Conservation (phyloP, 2,113 vertebrate species). For the Periophthalmus modestus region DNA sequence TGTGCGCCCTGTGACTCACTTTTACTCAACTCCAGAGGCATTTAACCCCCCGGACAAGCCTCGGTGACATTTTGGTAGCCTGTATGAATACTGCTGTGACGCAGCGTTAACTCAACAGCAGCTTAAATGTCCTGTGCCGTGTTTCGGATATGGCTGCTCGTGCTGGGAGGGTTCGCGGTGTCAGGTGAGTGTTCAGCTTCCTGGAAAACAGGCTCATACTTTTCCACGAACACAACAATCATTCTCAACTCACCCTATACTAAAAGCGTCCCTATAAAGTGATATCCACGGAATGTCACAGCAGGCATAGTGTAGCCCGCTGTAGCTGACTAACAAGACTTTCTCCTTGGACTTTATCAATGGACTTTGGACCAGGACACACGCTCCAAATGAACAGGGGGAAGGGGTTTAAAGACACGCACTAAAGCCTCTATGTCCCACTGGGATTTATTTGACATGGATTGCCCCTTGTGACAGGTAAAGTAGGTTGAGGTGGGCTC, state of each 20-base stretch:
- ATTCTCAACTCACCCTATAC: too few relatives aligned
- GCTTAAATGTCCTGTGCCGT: constrained; percentile 34
- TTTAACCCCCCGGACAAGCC: not conserved
- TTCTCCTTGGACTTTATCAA: too few relatives aligned
- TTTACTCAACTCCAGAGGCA: not conserved
- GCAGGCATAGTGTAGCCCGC: too few relatives aligned
- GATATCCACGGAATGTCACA: not conserved
- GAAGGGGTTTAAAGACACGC: too few relatives aligned
- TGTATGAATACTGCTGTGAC: not conserved
- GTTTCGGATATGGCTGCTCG: constrained; percentile 58
- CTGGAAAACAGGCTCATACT: not conserved
- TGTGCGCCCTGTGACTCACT: constrained; percentile 3
- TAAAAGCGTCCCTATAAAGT: not conserved
- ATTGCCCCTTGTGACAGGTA: not conserved
- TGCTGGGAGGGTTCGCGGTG: constrained; percentile 59
- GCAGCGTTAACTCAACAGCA: not conserved
- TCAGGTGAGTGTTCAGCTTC: constrained; percentile 70
- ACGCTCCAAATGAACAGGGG: too few relatives aligned
- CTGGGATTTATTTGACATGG: not conserved
- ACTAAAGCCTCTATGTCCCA: too few relatives aligned
- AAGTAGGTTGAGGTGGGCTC: not conserved
- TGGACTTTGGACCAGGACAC: not conserved
- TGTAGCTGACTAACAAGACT: too few relatives aligned
- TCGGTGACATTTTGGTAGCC: not conserved
- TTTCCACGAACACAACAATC: not conserved